These are phyloP conservation scores for Ploceus nigricollis DNA, from an alignment of 2,113 vertebrate species.

Conservation along the genomic window DNA sequence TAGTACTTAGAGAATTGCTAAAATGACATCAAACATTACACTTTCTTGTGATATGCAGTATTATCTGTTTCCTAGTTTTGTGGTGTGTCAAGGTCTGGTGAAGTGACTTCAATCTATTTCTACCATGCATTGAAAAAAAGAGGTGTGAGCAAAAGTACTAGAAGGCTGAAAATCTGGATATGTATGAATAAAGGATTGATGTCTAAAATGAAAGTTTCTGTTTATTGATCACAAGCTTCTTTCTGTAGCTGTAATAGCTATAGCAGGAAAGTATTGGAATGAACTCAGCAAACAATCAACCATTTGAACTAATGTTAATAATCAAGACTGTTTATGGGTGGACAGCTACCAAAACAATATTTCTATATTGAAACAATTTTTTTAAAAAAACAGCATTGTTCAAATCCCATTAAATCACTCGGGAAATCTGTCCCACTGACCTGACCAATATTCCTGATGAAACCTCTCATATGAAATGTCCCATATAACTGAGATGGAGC, in stretches of 20 bases:
- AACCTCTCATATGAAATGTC: not conserved
- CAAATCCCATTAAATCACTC: not conserved
- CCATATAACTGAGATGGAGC: not conserved
- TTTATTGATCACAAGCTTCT: not conserved
- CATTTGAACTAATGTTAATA: not conserved
- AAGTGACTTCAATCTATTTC: not conserved
- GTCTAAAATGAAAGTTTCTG: not conserved
- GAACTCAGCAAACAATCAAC: not conserved
- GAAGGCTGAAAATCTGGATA: not conserved
- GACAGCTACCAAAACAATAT: not conserved
- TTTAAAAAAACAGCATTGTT: not conserved
- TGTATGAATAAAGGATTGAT: not conserved
- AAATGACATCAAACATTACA: not conserved
- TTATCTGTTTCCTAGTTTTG: not conserved
- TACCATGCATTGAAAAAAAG: not conserved
- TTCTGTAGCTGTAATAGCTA: not conserved
- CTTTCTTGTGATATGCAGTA: not conserved
- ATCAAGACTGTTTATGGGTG: not conserved
- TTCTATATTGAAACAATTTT: not conserved
- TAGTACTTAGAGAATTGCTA: fast-evolving
- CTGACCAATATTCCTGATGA: not conserved
- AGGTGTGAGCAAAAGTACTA: not conserved
- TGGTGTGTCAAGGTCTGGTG: not conserved
- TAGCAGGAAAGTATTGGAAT: not conserved
- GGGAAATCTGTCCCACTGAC: not conserved